These are phyloP conservation scores for Anodontia alba DNA, from an alignment of 2,888 invertebrate species.

Conservation along the genomic window DNA sequence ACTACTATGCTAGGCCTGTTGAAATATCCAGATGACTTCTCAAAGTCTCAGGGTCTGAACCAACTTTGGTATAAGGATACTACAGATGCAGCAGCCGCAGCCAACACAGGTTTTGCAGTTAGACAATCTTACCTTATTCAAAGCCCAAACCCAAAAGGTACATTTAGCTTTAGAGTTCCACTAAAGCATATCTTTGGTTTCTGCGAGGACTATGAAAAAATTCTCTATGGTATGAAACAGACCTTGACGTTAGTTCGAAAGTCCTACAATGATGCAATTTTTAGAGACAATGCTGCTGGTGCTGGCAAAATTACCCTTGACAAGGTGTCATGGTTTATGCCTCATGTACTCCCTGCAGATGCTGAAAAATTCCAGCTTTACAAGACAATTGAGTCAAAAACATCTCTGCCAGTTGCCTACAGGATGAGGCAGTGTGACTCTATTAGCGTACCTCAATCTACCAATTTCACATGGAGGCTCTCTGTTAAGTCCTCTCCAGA, in stretches of 20 bases:
- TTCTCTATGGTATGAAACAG: constrained; percentile 28
- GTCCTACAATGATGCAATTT: constrained; percentile 19
- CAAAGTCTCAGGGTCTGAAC: too few species aligned
- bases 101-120: constrained; percentile 33
- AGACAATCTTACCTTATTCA: constrained; percentile 5
- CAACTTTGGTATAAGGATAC: too few species aligned
- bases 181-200: constrained; percentile 48
- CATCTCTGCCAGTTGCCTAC: constrained; percentile 23
- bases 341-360: constrained; percentile 38
- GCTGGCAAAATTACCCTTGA: constrained; percentile 21
- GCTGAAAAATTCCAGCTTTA: constrained; percentile 42
- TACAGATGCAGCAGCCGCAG: too few species aligned
- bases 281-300: neutral
- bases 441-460: constrained; percentile 20
- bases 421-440: constrained; percentile 28
- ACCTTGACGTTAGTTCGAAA: neutral
- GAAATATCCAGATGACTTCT: too few species aligned
- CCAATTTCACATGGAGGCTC: constrained; percentile 44
- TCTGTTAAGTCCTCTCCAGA: constrained; percentile 27
- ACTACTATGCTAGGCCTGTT: too few species aligned
- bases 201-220: constrained; percentile 14
- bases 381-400: constrained; percentile 31
- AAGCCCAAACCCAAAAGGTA: constrained; percentile 28
- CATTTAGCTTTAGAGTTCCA: constrained; percentile 38
- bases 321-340: constrained; percentile 43